Conservation (phyloP, 92 coral and sea anemone genomes). For the Porites divaricata region DNA sequence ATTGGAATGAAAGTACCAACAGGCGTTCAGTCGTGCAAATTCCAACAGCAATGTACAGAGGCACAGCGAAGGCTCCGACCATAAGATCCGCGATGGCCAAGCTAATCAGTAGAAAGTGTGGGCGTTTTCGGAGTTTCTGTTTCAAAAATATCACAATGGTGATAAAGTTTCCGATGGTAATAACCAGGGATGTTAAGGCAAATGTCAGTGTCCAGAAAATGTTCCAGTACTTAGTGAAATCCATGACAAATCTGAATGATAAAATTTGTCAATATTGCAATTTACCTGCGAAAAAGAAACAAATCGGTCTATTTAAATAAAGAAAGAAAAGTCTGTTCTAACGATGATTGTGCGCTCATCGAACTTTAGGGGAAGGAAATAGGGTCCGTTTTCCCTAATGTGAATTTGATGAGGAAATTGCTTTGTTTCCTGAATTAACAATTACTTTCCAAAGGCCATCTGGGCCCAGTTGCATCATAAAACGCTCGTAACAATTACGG, state of each 20-base stretch:
- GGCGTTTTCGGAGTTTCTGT: slow-evolving; percentile 17
- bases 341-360: too few relatives aligned
- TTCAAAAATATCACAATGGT: neutral
- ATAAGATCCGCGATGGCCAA: slow-evolving; percentile 24
- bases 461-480: too few relatives aligned
- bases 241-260: neutral
- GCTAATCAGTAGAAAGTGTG: slow-evolving; percentile 12
- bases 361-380: too few relatives aligned
- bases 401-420: too few relatives aligned
- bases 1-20: neutral
- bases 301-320: too few relatives aligned
- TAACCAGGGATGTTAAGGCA: slow-evolving; percentile 1
- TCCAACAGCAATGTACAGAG: neutral
- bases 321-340: too few relatives aligned
- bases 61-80: slow-evolving; percentile 1
- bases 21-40: neutral
- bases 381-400: too few relatives aligned
- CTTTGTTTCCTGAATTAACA: too few relatives aligned
- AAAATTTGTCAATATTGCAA: neutral
- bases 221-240: slow-evolving; percentile 17
- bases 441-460: too few relatives aligned
- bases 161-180: neutral
- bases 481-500: too few relatives aligned
- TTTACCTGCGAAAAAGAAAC: neutral
- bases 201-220: slow-evolving; percentile 19